Evolutionary conservation across 2,113 vertebrate genomes (phyloP).

Genomic region (Dipodomys stephensi): DNA sequence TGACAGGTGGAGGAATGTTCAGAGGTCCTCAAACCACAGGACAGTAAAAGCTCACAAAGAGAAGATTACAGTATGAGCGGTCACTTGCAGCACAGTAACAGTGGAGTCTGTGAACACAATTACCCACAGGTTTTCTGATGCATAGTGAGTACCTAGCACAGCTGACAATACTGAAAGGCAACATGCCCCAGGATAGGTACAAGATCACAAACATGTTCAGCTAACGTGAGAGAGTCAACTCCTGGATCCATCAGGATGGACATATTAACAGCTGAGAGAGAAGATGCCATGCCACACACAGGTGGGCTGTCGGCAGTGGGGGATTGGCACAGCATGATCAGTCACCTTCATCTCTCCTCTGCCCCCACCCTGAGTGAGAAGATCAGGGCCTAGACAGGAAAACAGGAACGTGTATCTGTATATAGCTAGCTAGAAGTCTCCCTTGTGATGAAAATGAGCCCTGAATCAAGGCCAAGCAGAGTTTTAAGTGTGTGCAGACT

Average conservation of each 20-base stretch:
- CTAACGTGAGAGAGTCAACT: neutral
- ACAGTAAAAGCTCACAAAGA: neutral
- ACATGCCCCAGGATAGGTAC: neutral
- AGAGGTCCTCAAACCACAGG: conserved; percentile 48
- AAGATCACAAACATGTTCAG: neutral
- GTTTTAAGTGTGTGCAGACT: neutral
- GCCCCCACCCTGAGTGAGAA: neutral
- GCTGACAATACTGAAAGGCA: neutral
- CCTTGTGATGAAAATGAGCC: neutral
- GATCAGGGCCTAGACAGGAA: neutral
- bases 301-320: neutral
- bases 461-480: neutral
- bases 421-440: neutral
- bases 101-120: neutral
- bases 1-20: conserved; percentile 49
- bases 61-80: neutral
- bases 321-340: neutral
- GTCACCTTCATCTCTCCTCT: neutral
- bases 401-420: neutral
- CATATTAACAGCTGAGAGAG: too few species aligned
- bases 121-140: neutral
- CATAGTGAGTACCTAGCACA: neutral
- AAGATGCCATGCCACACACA: too few species aligned
- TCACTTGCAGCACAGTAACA: neutral
- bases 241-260: neutral